Conservation (phyloP, 2,113 vertebrate species). For the Misgurnus mizolepis region DNA sequence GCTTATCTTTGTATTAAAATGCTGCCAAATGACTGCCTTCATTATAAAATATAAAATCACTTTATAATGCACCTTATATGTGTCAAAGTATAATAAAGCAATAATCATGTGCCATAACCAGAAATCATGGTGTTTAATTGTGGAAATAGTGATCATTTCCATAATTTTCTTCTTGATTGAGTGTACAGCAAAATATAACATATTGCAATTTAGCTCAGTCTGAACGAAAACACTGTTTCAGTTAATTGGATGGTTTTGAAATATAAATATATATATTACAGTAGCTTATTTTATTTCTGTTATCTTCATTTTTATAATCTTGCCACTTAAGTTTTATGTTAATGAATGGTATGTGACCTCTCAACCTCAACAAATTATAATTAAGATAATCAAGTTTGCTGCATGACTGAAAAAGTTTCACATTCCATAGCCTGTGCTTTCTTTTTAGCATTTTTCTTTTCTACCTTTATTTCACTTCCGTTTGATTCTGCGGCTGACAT, state of each 20-base stretch:
- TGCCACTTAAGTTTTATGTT: background rate
- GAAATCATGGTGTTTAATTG: background rate
- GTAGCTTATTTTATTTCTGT: background rate
- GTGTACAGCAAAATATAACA: too few relatives aligned
- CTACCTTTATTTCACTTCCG: background rate
- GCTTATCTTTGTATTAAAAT: too few relatives aligned
- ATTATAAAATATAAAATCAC: background rate
- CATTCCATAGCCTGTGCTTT: background rate
- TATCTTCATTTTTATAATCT: background rate
- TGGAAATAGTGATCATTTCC: background rate
- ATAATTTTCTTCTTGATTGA: conserved; percentile 6
- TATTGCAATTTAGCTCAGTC: background rate
- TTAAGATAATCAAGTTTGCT: conserved; percentile 33
- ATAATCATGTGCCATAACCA: background rate
- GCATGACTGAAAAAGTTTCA: conserved; percentile 11
- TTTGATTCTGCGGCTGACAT: conserved; percentile 31
- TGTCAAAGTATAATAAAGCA: conserved; percentile 2
- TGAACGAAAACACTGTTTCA: background rate
- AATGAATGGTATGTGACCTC: conserved; percentile 22
- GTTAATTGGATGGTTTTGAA: conserved; percentile 16
- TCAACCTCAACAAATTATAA: conserved; percentile 26
- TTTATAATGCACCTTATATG: background rate
- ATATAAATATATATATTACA: background rate
- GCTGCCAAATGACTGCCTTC: background rate
- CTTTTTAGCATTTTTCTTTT: background rate